phyloP scores from a whole-genome alignment of 2,888 invertebrate species.

The Altica lythri region DNA sequence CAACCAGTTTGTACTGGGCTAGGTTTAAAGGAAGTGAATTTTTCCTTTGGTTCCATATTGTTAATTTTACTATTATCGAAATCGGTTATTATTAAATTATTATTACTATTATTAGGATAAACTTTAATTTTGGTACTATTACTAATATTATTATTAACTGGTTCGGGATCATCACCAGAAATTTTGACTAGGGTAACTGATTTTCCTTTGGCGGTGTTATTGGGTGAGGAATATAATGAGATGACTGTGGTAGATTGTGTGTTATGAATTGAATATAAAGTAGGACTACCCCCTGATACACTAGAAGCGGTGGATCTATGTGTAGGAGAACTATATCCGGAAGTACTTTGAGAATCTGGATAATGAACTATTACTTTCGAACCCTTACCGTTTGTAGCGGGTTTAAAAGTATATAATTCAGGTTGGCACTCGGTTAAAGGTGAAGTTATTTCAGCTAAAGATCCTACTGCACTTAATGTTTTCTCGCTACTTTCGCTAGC shows the following conservation, averaged over 20 bases:
- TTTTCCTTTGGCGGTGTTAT: slow-evolving; percentile 50
- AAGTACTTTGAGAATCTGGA: slow-evolving; percentile 59
- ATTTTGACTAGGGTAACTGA: slow-evolving; percentile 57
- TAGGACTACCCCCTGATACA: slow-evolving; percentile 53
- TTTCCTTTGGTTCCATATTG: slow-evolving; percentile 21
- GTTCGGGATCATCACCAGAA: slow-evolving; percentile 46
- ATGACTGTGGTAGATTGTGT: slow-evolving; percentile 57
- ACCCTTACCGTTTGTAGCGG: slow-evolving; percentile 51
- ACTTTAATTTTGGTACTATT: slow-evolving; percentile 30
- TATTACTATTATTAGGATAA: slow-evolving; percentile 18
- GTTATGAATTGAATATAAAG: slow-evolving; percentile 57
- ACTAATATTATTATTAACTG: no score
- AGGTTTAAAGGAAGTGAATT: slow-evolving; percentile 23
- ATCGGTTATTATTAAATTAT: slow-evolving; percentile 30
- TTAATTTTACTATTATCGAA: slow-evolving; percentile 20
- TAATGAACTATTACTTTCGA: slow-evolving; percentile 53
- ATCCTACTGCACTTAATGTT: slow-evolving; percentile 57
- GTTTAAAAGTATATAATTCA: slow-evolving; percentile 49
- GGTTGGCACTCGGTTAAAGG: slow-evolving; percentile 51
- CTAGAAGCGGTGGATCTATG: slow-evolving; percentile 55
- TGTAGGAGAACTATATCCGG: slow-evolving; percentile 60
- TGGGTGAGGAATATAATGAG: slow-evolving; percentile 52
- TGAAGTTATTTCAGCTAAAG: slow-evolving; percentile 54
- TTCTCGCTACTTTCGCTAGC: slow-evolving; percentile 55
- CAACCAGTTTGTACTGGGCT: slow-evolving; percentile 40